Evolutionary conservation across 1,140 invertebrate species (phyloP), one percentile per base, ranked within the genome.

Genomic region (Saccostrea glomerata): DNA sequence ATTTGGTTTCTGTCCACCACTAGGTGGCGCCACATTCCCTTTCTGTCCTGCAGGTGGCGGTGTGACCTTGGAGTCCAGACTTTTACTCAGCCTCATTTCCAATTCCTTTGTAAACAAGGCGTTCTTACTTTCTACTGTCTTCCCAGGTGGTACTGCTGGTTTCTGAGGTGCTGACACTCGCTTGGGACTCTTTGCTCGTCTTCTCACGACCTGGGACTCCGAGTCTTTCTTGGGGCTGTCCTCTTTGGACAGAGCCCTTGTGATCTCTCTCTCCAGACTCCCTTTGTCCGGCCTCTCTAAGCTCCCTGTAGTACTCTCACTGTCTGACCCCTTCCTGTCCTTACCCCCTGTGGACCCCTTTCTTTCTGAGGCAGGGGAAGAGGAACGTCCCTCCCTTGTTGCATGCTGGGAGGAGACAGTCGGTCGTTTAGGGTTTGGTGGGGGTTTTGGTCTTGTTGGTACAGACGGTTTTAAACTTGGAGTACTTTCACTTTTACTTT

Each of bases 181-280:
- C 63, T 92, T 93, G 1, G 93, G 93, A 90, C 93, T 93, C 86
- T 92, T 92, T 20, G 92, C 89, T 60, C 93, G 54, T 13, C 93
- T 82, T 15, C 91, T 85, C 2, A 92, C 90, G 2, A 91, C 88
- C 25, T 77, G 73, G 23, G 86, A 12, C 0, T 88, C 89, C 5
- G n/a, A 4, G 15, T 82, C 83, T 47, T 70, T 87, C 13, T 86
- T 86, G 11, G 40, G 84, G 36, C 30, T 87, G 56, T 87, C 89
- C n/a, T 86, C 60, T 77, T 36, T 77, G 11, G 56, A 77, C 23
- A 58, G 56, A 58, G 84, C 83, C 77, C n/a, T 84, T 5, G 47
- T 30, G 84, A 58, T 77, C 77, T 83, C 54, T 17, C 54, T 84
- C n/a, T 84, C 82, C 17, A 55, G 40, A n/a, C 40, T 55, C 9